Evolutionary conservation across 2,113 vertebrate genomes (phyloP).

Genomic region (Taurulus bubalis): DNA sequence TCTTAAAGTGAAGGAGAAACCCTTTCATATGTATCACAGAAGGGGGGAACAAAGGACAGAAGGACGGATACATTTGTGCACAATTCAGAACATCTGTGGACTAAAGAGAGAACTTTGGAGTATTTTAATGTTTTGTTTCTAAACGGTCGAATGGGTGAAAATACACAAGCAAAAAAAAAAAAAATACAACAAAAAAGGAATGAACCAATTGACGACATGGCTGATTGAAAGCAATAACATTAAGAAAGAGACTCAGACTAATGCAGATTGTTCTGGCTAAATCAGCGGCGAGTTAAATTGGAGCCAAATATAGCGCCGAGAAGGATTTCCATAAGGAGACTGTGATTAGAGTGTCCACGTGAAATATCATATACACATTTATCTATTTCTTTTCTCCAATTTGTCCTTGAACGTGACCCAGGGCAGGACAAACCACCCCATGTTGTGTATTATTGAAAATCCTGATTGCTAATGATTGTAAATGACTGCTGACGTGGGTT

Average conservation of each 20-base stretch:
- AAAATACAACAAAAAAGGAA: background rate
- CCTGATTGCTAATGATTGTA: slow-evolving; percentile 61
- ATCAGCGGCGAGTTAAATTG: slow-evolving; percentile 37
- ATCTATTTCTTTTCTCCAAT: slow-evolving; percentile 7
- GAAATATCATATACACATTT: slow-evolving; percentile 27
- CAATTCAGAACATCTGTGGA: slow-evolving; percentile 22
- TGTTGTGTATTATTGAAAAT: slow-evolving; percentile 40
- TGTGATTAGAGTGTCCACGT: slow-evolving; percentile 36
- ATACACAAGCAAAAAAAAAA: slow-evolving; percentile 1
- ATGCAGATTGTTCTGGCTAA: slow-evolving; percentile 22
- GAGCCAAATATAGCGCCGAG: slow-evolving; percentile 54
- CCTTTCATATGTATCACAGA: background rate
- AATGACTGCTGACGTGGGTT: slow-evolving; percentile 52
- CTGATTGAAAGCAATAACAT: slow-evolving; percentile 69
- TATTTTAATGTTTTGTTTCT: slow-evolving; percentile 11
- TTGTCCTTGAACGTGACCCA: slow-evolving; percentile 32
- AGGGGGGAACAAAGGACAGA: background rate
- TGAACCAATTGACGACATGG: slow-evolving; percentile 20
- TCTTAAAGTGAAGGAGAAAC: slow-evolving; percentile 1
- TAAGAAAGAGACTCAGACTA: slow-evolving; percentile 25
- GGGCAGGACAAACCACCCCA: slow-evolving; percentile 23
- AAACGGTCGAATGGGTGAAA: background rate
- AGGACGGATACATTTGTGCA: slow-evolving; percentile 3
- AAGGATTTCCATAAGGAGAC: slow-evolving; percentile 30
- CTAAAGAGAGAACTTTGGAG: background rate